Evolutionary conservation across 2,888 invertebrate genomes (phyloP), one percentile per base, ranked within the genome.

Genomic region (Toxonevra muliebris): DNA sequence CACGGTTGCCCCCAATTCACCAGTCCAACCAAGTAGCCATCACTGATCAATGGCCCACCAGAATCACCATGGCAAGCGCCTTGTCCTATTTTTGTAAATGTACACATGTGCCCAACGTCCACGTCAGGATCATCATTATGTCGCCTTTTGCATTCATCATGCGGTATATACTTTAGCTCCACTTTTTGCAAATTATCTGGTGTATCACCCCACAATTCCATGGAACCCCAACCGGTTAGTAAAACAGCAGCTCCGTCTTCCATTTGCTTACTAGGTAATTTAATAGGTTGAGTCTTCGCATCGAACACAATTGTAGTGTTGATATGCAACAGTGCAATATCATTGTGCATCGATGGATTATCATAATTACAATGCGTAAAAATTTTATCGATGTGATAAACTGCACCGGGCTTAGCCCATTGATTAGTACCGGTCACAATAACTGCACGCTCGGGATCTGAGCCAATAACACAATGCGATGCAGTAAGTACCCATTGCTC

Each of bases 291-390:
- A 0, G 91, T 89, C 0, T 77, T 77, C 1, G 87, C 84, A 59
- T 87, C 84, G 65, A 88, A 88, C 20, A 80, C 79, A 1, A 91
- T 87, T 60, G 88, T 86, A 0, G 86, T 76, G 13, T 87, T 86
- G 10, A 92, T 84, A 68, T 87, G 87, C 1, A 93, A 77, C 8
- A 93, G 76, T 0, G 91, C 92, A 62, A 93, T 91, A 74, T 93
- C 93, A 77, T 92, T 88, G 63, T 82, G 71, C 43, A 68, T 77
- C 0, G 10, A 1, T 1, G 85, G 84, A 2, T 13, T 61, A 60
- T 83, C 75, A 58, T 79, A 81, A 20, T 79, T 80, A 65, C 79
- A 80, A 48, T 84, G 83, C 19, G 76, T 68, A 65, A 72, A 74
- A 30, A 77, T 67, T 54, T 74, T 68, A 61, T 80, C 74, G 40